Percentiles rank a stretch among this genome's conserved stretches.
phyloP scores from a whole-genome alignment of 2,888 invertebrate species.

The Cremastinae sp. region DNA sequence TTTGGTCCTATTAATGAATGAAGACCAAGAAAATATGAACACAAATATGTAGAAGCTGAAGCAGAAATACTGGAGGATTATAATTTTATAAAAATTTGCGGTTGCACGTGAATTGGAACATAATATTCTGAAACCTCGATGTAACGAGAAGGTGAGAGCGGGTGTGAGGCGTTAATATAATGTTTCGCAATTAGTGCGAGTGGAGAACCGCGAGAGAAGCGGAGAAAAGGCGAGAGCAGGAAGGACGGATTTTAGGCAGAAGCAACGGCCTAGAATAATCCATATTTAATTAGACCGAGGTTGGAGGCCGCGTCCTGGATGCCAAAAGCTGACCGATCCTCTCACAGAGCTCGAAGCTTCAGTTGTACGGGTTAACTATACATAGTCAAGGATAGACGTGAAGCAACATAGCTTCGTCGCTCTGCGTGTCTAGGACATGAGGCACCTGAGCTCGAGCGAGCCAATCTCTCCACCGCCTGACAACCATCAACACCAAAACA shows the following conservation, averaged over 20 bases:
- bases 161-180: constrained; percentile 39
- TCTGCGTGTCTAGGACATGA: constrained; percentile 24
- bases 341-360: constrained; percentile 5
- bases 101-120: too few species aligned
- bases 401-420: constrained; percentile 21
- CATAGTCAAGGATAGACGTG: constrained; percentile 17
- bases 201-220: constrained; percentile 37
- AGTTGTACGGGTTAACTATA: constrained; percentile 2
- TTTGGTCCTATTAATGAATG: too few species aligned
- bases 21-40: too few species aligned
- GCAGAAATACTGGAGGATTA: too few species aligned
- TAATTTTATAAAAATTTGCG: too few species aligned
- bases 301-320: constrained; percentile 33
- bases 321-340: constrained; percentile 48
- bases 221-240: constrained; percentile 22
- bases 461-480: constrained; percentile 12
- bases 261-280: constrained; percentile 65
- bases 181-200: constrained; percentile 65
- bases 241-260: constrained; percentile 21
- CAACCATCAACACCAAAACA: constrained; percentile 38
- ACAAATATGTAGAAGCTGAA: too few species aligned
- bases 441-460: constrained; percentile 7
- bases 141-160: not conserved
- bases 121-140: too few species aligned
- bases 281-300: constrained; percentile 70